phyloP scores from a whole-genome alignment of 2,888 invertebrate species.

The Drosophila longiperda region DNA sequence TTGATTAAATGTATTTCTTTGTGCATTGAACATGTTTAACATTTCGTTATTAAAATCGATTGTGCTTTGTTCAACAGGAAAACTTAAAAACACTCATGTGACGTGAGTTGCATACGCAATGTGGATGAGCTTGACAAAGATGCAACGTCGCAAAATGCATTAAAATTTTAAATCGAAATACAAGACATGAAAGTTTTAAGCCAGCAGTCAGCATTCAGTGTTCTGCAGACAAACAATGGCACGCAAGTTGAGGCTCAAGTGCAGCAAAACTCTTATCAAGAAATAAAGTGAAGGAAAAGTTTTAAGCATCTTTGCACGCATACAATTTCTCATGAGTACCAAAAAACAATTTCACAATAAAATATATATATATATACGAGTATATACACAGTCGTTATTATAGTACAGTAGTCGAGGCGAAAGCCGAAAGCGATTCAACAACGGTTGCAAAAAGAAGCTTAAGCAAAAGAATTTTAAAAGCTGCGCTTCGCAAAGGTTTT shows the following conservation, averaged over 20 bases:
- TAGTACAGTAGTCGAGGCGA: conserved; percentile 1
- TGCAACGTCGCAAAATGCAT: conserved; percentile 23
- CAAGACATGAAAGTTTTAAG: conserved; percentile 58
- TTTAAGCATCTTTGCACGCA: conserved; percentile 77
- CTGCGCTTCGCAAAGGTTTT: conserved; percentile 41
- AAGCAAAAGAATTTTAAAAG: conserved; percentile 69
- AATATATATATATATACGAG: conserved; percentile 30
- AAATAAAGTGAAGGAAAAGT: conserved; percentile 63
- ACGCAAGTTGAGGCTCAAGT: conserved; percentile 62
- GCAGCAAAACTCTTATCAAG: conserved; percentile 72
- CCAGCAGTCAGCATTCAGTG: conserved; percentile 41
- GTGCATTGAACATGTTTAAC: not conserved
- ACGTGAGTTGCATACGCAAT: not conserved
- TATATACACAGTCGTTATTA: conserved; percentile 24
- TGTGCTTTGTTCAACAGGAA: conserved; percentile 5
- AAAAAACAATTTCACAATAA: conserved; percentile 80
- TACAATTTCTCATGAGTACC: conserved; percentile 76
- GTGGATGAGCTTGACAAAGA: conserved; percentile 7
- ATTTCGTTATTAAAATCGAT: conserved; percentile 12
- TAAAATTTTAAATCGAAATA: conserved; percentile 60
- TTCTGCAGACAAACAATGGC: conserved; percentile 52
- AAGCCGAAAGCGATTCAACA: conserved; percentile 28
- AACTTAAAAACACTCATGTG: conserved; percentile 16
- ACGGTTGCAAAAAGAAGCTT: conserved; percentile 65
- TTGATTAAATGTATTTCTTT: not conserved